Evolutionary conservation across 2,888 invertebrate genomes (phyloP).

Genomic region (Liopterus haemorrhoidalis): DNA sequence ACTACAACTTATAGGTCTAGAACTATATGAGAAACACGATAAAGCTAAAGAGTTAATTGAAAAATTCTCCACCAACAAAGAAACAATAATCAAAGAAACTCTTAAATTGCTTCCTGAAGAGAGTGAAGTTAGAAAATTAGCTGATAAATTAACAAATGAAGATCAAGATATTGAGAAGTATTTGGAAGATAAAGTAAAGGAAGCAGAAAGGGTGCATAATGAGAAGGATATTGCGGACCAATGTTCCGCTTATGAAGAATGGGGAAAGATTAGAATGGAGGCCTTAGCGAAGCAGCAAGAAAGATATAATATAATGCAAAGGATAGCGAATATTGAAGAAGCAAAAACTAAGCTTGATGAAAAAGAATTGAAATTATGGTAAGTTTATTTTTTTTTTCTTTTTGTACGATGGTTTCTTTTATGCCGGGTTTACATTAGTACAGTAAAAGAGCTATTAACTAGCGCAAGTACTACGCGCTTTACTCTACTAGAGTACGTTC

Average conservation of each 20-base stretch:
- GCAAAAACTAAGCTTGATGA: slow-evolving; percentile 53
- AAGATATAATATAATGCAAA: slow-evolving; percentile 46
- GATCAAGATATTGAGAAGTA: slow-evolving; percentile 41
- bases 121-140: slow-evolving; percentile 33
- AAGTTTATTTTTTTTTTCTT: slow-evolving; percentile 14
- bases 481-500: too few relatives aligned
- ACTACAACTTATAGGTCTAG: slow-evolving; percentile 45
- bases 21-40: slow-evolving; percentile 41
- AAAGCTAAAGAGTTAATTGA: slow-evolving; percentile 39
- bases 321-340: slow-evolving; percentile 53
- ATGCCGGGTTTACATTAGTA: too few relatives aligned
- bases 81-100: slow-evolving; percentile 41
- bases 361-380: slow-evolving; percentile 61
- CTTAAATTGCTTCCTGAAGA: slow-evolving; percentile 43
- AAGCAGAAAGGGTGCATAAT: slow-evolving; percentile 52
- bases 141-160: slow-evolving; percentile 32
- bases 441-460: too few relatives aligned
- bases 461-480: too few relatives aligned
- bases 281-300: slow-evolving; percentile 56
- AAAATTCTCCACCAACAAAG: slow-evolving; percentile 37
- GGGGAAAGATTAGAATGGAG: slow-evolving; percentile 53
- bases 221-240: slow-evolving; percentile 56
- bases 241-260: slow-evolving; percentile 53
- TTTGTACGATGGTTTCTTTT: too few relatives aligned
- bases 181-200: slow-evolving; percentile 50